These are phyloP conservation scores for Linnaemya vulpina DNA, from an alignment of 2,888 invertebrate species.

Conservation along the genomic window DNA sequence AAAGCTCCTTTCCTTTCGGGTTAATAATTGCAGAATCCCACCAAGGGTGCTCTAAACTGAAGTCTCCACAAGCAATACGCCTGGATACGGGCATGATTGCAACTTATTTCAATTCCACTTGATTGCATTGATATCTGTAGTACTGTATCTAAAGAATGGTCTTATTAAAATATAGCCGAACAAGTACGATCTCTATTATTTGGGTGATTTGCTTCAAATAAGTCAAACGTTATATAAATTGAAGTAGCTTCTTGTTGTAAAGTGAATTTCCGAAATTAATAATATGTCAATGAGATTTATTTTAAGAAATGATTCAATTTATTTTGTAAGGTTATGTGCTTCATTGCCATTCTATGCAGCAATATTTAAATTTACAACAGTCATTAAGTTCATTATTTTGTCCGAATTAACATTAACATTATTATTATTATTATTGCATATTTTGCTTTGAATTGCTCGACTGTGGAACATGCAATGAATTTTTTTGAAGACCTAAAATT, in stretches of 20 bases:
- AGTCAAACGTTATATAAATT: conserved; percentile 22
- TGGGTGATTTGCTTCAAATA: conserved; percentile 23
- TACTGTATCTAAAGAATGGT: neutral
- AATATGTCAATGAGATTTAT: conserved; percentile 6
- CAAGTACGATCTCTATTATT: conserved; percentile 1
- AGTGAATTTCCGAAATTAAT: conserved; percentile 19
- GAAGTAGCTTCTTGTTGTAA: conserved; percentile 12
- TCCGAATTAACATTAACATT: neutral
- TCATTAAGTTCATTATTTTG: conserved; percentile 20
- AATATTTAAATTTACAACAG: conserved; percentile 16
- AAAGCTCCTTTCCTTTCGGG: too few species aligned
- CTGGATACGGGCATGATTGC: conserved; percentile 27
- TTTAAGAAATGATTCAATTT: conserved; percentile 8
- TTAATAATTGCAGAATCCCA: conserved; percentile 50
- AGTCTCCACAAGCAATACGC: neutral
- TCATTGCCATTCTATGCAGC: conserved; percentile 4
- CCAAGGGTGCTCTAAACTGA: conserved; percentile 36
- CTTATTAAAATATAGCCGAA: conserved; percentile 25
- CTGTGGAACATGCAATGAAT: neutral
- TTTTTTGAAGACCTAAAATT: conserved; percentile 6
- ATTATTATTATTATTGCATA: neutral
- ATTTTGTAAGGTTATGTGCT: conserved; percentile 5
- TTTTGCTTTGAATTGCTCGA: neutral
- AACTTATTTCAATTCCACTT: neutral
- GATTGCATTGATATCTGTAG: too few species aligned